These are phyloP conservation scores for Sinohyriopsis cumingii DNA, from an alignment of 2,888 invertebrate species.

Conservation along the genomic window DNA sequence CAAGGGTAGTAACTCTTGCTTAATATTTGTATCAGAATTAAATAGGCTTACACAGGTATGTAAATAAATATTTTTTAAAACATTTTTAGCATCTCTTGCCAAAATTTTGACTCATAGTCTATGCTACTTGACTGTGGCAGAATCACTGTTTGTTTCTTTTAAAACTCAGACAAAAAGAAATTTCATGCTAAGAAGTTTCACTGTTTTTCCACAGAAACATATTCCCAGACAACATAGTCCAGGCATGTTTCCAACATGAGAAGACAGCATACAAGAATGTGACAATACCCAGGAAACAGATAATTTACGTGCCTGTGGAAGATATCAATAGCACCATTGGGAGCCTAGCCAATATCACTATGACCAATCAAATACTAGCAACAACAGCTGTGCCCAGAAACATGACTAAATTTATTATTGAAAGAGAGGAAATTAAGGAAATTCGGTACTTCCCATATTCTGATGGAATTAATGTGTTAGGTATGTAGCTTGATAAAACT, in stretches of 20 bases:
- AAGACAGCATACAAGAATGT: constrained; percentile 73
- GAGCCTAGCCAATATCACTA: constrained; percentile 23
- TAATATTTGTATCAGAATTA: too few species aligned
- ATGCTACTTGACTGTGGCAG: neutral
- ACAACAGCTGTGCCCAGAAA: constrained; percentile 26
- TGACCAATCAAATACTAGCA: constrained; percentile 13
- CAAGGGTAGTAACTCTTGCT: too few species aligned
- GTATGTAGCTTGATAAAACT: constrained; percentile 51
- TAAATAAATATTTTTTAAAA: too few species aligned
- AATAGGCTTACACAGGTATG: too few species aligned
- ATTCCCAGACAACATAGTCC: constrained; percentile 78
- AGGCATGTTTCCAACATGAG: constrained; percentile 77
- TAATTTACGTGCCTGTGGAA: constrained; percentile 15
- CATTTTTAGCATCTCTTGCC: too few species aligned
- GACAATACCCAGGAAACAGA: constrained; percentile 24
- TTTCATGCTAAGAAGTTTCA: neutral
- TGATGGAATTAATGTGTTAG: constrained; percentile 81
- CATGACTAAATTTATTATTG: constrained; percentile 36
- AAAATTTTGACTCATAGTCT: too few species aligned
- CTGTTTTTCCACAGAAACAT: constrained; percentile 73
- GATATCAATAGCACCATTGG: constrained; percentile 28
- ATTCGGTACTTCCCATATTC: constrained; percentile 42
- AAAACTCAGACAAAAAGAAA: neutral
- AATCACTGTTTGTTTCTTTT: neutral
- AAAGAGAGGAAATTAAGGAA: constrained; percentile 34